Conservation (phyloP, 1,140 invertebrate species). For the Grapholita molesta region DNA sequence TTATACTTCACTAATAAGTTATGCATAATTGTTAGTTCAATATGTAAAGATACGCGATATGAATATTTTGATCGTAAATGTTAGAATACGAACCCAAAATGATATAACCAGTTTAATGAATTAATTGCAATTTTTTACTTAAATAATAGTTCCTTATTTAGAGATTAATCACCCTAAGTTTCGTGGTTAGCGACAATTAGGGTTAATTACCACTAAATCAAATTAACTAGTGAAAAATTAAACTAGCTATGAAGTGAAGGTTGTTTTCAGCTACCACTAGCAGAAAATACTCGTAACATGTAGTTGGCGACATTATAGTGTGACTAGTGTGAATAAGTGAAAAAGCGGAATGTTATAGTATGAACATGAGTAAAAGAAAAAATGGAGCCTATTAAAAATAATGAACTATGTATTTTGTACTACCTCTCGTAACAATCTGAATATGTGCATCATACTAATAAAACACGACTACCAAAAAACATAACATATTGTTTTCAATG, state of each 20-base stretch:
- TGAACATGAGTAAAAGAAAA: too few species aligned
- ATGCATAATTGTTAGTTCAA: too few species aligned
- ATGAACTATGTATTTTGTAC: too few species aligned
- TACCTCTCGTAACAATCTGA: too few species aligned
- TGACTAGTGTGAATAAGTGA: too few species aligned
- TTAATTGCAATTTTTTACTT: background rate
- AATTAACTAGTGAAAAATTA: slow-evolving; percentile 4
- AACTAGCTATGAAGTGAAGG: background rate
- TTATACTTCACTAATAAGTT: too few species aligned
- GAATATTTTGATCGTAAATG: background rate
- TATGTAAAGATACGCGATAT: too few species aligned
- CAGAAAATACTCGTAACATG: background rate
- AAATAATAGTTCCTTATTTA: background rate
- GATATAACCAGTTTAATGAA: background rate
- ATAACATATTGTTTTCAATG: too few species aligned
- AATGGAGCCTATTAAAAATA: too few species aligned
- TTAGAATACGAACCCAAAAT: background rate
- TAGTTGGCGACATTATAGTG: background rate
- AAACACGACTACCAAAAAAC: too few species aligned
- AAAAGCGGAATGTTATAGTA: too few species aligned
- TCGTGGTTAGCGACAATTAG: slow-evolving; percentile 1
- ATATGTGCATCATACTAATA: too few species aligned
- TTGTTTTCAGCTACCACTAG: background rate
- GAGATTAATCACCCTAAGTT: background rate
- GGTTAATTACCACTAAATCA: slow-evolving; percentile 13